Conservation (phyloP, 2,797 vertebrate species). For the Typhlichthys eigenmanni region DNA sequence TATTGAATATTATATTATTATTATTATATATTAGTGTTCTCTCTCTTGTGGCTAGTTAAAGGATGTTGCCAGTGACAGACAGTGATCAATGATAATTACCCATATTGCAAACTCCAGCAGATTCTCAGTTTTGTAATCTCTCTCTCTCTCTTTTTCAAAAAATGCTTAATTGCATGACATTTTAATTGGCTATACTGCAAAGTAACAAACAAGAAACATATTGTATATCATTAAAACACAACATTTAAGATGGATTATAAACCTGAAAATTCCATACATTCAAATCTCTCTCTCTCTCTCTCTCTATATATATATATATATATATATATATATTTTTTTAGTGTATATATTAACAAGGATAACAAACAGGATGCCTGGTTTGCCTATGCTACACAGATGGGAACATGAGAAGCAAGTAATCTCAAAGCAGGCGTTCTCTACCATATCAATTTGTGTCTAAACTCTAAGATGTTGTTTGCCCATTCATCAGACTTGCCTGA, state of each 20-base stretch:
- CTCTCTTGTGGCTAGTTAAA: slow-evolving; percentile 25
- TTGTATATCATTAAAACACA: too few species aligned
- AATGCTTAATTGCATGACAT: too few species aligned
- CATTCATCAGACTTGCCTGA: slow-evolving; percentile 13
- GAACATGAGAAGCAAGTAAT: background rate
- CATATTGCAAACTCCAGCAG: slow-evolving; percentile 18
- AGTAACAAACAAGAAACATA: too few species aligned
- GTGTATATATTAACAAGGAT: background rate
- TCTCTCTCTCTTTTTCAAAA: background rate
- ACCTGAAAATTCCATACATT: too few species aligned
- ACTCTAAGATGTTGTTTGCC: slow-evolving; percentile 14
- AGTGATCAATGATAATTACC: slow-evolving; percentile 43
- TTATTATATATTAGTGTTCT: slow-evolving; percentile 24
- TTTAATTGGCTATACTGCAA: too few species aligned
- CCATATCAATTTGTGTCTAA: slow-evolving; percentile 11
- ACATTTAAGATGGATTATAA: too few species aligned
- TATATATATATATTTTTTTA: too few species aligned
- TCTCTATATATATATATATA: too few species aligned
- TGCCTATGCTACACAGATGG: slow-evolving; percentile 6
- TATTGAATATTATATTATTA: slow-evolving; percentile 25
- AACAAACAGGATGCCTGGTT: slow-evolving; percentile 16
- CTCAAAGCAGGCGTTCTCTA: slow-evolving; percentile 1
- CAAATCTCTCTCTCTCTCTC: background rate
- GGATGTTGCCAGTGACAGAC: slow-evolving; percentile 30
- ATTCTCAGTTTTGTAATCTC: slow-evolving; percentile 5